Conservation (phyloP, 2,113 vertebrate genomes). For the Aplodontia rufa region DNA sequence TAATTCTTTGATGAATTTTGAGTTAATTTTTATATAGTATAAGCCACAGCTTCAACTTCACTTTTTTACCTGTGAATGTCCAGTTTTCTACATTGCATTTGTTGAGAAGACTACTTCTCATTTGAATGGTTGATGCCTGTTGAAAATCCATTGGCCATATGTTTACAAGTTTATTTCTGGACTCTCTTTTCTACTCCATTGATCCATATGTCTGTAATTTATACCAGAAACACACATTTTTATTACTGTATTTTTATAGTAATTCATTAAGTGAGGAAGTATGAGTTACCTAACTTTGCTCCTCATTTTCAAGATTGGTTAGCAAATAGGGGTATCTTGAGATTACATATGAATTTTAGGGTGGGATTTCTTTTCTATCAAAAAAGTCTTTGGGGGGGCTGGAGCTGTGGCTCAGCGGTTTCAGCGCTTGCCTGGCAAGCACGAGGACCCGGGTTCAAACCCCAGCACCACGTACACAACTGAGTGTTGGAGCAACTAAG, state of each 20-base stretch:
- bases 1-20: neutral
- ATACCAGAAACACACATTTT: neutral
- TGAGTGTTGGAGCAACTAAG: no score
- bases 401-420: no score
- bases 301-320: constrained; percentile 6
- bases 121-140: neutral
- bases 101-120: neutral
- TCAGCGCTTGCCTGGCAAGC: no score
- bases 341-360: constrained; percentile 29
- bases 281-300: neutral
- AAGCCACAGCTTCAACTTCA: neutral
- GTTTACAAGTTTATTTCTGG: neutral
- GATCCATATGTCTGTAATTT: neutral
- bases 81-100: neutral
- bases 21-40: neutral
- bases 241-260: neutral
- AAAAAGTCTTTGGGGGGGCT: no score
- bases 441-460: no score
- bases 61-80: neutral
- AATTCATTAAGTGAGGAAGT: neutral
- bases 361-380: neutral
- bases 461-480: no score
- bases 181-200: neutral
- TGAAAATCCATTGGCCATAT: neutral
- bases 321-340: neutral